phyloP scores from a whole-genome alignment of 2,797 vertebrate genomes.

The Xenentodon cancila region DNA sequence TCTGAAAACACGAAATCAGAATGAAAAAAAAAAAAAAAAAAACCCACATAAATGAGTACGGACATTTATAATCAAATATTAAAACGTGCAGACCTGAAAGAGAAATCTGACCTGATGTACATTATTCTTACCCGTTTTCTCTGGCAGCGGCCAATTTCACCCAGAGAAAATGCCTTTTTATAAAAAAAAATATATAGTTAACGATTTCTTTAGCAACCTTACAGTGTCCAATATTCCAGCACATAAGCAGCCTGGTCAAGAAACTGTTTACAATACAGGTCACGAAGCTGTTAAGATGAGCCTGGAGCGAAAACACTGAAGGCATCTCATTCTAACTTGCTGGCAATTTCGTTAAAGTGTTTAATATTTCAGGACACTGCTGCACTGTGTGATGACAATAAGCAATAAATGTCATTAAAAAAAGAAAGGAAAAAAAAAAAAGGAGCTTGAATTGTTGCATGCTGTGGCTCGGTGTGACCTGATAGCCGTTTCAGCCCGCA shows the following conservation, averaged over 20 bases:
- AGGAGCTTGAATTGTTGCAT: no score
- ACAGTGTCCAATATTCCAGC: no score
- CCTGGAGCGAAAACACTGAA: constrained; percentile 11
- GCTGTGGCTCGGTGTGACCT: no score
- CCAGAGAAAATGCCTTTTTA: neutral
- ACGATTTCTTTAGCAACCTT: no score
- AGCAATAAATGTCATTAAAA: constrained; percentile 5
- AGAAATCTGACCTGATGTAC: constrained; percentile 5
- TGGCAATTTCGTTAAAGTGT: constrained; percentile 8
- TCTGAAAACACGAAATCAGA: no score
- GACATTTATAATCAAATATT: no score
- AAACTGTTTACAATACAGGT: constrained; percentile 27
- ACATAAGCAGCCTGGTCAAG: no score
- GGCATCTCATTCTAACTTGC: constrained; percentile 24
- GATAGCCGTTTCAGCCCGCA: no score
- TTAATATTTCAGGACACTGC: constrained; percentile 25
- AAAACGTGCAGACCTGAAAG: constrained; percentile 1
- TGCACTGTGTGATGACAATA: constrained; percentile 4
- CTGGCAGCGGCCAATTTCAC: neutral
- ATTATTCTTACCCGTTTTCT: constrained; percentile 9
- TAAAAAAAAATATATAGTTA: no score
- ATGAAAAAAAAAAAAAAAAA: no score
- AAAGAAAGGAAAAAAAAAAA: no score
- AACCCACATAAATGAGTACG: no score
- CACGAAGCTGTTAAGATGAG: constrained; percentile 24